Conservation (phyloP, 2,113 vertebrate species). For the Crotalus helleri region DNA sequence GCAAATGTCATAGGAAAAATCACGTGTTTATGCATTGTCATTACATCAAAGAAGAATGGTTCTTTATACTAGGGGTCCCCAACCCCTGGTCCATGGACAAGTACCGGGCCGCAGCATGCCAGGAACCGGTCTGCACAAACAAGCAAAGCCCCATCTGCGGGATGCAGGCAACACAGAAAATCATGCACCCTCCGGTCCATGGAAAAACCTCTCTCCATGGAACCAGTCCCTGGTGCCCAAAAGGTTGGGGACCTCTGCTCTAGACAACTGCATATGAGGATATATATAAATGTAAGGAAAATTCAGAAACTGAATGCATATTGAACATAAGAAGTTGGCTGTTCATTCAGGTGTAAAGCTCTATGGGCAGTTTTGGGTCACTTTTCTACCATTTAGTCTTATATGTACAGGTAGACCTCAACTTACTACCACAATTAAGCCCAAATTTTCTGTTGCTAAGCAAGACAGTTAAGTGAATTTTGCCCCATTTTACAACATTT, state of each 20-base stretch:
- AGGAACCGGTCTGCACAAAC: too few relatives aligned
- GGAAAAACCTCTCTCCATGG: too few relatives aligned
- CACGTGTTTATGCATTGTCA: conserved; percentile 6
- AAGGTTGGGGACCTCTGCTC: too few relatives aligned
- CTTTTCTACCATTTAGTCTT: background rate
- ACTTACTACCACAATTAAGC: background rate
- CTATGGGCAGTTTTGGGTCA: background rate
- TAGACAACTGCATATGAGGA: too few relatives aligned
- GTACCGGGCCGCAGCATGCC: too few relatives aligned
- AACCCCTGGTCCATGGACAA: too few relatives aligned
- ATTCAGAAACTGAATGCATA: background rate
- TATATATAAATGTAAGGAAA: background rate
- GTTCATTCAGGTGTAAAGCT: background rate
- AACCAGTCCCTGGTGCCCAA: too few relatives aligned
- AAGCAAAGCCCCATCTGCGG: too few relatives aligned
- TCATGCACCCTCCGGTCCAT: too few relatives aligned
- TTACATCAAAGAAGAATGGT: background rate
- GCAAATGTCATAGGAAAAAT: conserved; percentile 7
- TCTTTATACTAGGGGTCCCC: background rate
- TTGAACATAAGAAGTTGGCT: background rate
- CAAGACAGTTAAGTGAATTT: background rate
- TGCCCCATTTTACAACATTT: background rate
- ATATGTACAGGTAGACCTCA: background rate
- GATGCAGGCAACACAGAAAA: too few relatives aligned
- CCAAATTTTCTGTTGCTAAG: background rate